phyloP scores from a whole-genome alignment of 1,140 invertebrate species.

The Dendrolimus kikuchii region DNA sequence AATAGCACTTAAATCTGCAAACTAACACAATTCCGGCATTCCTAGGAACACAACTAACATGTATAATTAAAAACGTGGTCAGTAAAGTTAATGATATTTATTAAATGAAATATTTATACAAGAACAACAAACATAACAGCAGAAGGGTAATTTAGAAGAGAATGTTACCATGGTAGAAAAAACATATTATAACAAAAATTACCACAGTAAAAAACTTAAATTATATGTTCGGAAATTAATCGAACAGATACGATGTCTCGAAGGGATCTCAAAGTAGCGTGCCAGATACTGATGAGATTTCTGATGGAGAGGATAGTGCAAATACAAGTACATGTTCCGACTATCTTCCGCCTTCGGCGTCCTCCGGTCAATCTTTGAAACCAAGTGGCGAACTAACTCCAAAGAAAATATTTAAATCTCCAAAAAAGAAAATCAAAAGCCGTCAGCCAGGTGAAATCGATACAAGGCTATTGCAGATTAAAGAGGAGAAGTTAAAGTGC shows the following conservation, averaged over 20 bases:
- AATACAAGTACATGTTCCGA: conserved; percentile 1
- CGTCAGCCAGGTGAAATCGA: conserved; percentile 1
- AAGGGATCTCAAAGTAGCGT: background rate
- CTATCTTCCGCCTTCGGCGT: background rate
- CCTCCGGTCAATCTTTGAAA: background rate
- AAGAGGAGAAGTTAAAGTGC: conserved; percentile 1
- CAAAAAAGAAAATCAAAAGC: background rate
- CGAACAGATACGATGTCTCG: background rate
- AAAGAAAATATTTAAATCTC: background rate
- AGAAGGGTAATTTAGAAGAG: too few species aligned
- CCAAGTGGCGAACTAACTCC: conserved; percentile 1
- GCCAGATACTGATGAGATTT: conserved; percentile 1
- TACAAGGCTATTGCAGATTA: conserved; percentile 1
- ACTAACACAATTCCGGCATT: too few species aligned
- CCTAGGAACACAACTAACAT: too few species aligned
- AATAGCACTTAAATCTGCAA: too few species aligned
- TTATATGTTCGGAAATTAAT: too few species aligned
- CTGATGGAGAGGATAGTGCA: background rate
- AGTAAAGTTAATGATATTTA: too few species aligned
- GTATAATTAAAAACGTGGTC: too few species aligned
- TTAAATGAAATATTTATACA: too few species aligned
- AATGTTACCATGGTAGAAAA: too few species aligned
- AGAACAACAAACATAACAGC: too few species aligned
- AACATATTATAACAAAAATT: too few species aligned
- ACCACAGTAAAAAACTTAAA: too few species aligned